Conservation (phyloP, 2,113 vertebrate genomes). For the Toxotes jaculatrix region DNA sequence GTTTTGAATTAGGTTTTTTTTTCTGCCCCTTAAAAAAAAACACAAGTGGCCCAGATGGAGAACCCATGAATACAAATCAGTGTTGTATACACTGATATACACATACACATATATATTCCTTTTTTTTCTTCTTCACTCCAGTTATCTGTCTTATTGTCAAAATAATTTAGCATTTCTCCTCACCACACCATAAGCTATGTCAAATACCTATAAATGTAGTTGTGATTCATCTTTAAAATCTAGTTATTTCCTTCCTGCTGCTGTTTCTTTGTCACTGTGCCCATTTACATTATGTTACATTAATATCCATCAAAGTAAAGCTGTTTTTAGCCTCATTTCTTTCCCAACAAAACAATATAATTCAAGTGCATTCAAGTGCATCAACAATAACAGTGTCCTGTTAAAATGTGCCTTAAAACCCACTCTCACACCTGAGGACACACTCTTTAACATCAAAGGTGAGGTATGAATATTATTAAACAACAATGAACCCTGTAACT, state of each 20-base stretch:
- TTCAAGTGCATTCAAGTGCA: background rate
- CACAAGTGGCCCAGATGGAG: background rate
- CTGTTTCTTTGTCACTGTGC: too few relatives aligned
- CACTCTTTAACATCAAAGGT: conserved; percentile 3
- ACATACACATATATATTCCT: too few relatives aligned
- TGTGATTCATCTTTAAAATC: too few relatives aligned
- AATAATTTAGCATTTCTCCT: too few relatives aligned
- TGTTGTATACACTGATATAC: background rate
- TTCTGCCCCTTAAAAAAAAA: background rate
- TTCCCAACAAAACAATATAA: background rate
- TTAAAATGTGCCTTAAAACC: background rate
- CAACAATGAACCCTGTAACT: background rate
- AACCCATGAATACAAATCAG: background rate
- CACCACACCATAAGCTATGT: too few relatives aligned
- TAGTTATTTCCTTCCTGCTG: too few relatives aligned
- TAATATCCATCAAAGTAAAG: too few relatives aligned
- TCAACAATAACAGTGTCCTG: background rate
- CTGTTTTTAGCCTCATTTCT: too few relatives aligned
- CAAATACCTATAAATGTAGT: too few relatives aligned
- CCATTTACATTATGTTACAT: too few relatives aligned
- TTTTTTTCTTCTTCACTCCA: too few relatives aligned
- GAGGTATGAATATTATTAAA: background rate
- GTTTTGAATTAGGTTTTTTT: background rate
- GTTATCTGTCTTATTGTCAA: too few relatives aligned
- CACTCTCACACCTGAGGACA: background rate